phyloP scores from a whole-genome alignment of 2,113 vertebrate genomes.

The Astur gentilis region DNA sequence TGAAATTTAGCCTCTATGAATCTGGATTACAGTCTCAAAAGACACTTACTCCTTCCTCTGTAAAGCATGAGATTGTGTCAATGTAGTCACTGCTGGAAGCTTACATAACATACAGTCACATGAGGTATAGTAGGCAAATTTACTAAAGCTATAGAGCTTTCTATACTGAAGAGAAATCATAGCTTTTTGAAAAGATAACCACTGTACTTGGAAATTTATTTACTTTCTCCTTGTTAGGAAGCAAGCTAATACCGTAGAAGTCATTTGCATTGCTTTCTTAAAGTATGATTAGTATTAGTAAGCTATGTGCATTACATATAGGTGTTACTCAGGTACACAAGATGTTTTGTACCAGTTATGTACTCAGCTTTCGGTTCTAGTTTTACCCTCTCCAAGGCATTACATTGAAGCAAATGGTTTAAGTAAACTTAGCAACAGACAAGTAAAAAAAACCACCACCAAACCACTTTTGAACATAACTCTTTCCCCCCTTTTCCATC shows the following conservation, averaged over 20 bases:
- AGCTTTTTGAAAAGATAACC: neutral
- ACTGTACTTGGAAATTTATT: neutral
- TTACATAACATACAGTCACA: neutral
- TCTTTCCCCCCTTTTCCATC: no score
- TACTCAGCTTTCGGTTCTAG: neutral
- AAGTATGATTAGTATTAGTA: neutral
- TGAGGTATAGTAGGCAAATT: neutral
- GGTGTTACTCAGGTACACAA: neutral
- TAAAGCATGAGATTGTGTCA: neutral
- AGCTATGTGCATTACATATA: neutral
- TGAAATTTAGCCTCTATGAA: neutral
- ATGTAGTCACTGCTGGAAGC: neutral
- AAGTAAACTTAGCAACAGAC: neutral
- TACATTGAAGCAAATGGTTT: neutral
- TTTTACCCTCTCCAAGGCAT: neutral
- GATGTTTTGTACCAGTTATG: neutral
- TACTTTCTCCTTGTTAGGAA: neutral
- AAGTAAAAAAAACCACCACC: neutral
- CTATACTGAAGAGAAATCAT: neutral
- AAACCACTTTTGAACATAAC: neutral
- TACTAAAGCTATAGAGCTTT: neutral
- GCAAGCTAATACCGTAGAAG: neutral
- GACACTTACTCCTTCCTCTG: neutral
- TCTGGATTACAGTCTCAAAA: neutral
- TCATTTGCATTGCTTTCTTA: neutral